Base-by-base conservation (phyloP, 23 tunicate genomes). In the Aplidium turbinatum region DNA sequence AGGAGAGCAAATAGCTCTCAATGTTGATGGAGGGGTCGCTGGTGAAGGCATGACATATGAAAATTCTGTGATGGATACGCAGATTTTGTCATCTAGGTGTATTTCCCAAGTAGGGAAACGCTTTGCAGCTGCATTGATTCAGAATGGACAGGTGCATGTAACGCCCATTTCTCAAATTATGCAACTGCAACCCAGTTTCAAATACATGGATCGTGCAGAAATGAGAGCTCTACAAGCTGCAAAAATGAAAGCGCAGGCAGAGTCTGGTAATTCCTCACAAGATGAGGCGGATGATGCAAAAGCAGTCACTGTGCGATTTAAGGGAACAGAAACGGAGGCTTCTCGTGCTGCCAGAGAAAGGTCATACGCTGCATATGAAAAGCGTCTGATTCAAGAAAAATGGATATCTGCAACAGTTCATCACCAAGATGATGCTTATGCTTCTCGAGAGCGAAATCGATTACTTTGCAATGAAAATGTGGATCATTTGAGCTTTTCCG, bases 281-380 rank as follows among this genome's bases (percentile, higher is more conserved):
- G 94, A 87, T 68, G 96, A 88, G 60, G 83, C 84, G 4, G 96
- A 88, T 2, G 96, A 81, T 47, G 87, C 87, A 23, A 88, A 70
- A 76, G 84, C 96, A 11, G 96, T 88, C 0, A 88, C 82, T 33
- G 75, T 88, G 46, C 96, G 87, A 18, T 67, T 82, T 52, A 88
- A 88, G 70, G 80, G 87, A 29, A 84, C 70, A 0, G 96, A 88
- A 60, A 75, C 87, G 1, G 96, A 88, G 68, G 96, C 87, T 29
- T 80, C 82, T 0, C 63, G 87, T 47, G 57, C 72, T 16, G 81
- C 78, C 7, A 33, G 95, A 35, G 86, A 87, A 75, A 71, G 79
- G 26, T 81, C 87, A 0, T 88, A 88, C 68, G 87, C 83, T 46
- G 76, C 96, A 3, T 88, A 88, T 77, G 96, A 88, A 65, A 88